These are phyloP conservation scores for Planiliza haematocheilus DNA, from an alignment of 2,113 vertebrate species.

Conservation along the genomic window DNA sequence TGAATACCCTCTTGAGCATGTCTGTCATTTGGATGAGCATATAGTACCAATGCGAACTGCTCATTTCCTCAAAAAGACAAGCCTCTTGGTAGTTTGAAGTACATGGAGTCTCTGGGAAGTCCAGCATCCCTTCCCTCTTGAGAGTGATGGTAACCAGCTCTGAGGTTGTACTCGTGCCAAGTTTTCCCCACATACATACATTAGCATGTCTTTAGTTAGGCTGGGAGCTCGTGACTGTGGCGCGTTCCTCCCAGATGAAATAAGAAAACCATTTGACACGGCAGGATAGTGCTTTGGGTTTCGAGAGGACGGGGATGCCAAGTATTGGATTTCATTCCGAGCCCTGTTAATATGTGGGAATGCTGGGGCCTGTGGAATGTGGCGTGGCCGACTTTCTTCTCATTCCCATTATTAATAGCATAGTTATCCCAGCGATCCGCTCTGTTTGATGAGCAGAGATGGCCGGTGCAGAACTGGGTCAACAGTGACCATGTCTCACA, in stretches of 20 bases:
- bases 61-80: constrained; percentile 7
- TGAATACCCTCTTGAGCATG: background rate
- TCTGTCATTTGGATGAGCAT: constrained; percentile 11
- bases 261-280: constrained; percentile 61
- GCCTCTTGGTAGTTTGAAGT: constrained; percentile 26
- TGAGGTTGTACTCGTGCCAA: constrained; percentile 23
- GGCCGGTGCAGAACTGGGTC: constrained; percentile 66
- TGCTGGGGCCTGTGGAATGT: constrained; percentile 66
- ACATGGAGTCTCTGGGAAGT: constrained; percentile 37
- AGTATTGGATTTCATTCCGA: constrained; percentile 71
- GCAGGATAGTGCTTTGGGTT: constrained; percentile 47
- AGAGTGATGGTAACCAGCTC: constrained; percentile 34
- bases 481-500: constrained; percentile 25
- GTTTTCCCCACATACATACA: constrained; percentile 30
- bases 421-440: constrained; percentile 52
- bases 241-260: constrained; percentile 54
- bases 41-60: background rate
- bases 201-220: constrained; percentile 60
- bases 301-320: constrained; percentile 51
- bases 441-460: constrained; percentile 53
- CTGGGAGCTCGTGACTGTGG: constrained; percentile 49
- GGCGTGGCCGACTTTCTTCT: constrained; percentile 63
- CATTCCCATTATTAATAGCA: constrained; percentile 73
- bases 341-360: constrained; percentile 73
- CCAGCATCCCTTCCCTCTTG: constrained; percentile 29